Conservation (phyloP, 2,888 invertebrate species). For the Liopterus haemorrhoidalis region DNA sequence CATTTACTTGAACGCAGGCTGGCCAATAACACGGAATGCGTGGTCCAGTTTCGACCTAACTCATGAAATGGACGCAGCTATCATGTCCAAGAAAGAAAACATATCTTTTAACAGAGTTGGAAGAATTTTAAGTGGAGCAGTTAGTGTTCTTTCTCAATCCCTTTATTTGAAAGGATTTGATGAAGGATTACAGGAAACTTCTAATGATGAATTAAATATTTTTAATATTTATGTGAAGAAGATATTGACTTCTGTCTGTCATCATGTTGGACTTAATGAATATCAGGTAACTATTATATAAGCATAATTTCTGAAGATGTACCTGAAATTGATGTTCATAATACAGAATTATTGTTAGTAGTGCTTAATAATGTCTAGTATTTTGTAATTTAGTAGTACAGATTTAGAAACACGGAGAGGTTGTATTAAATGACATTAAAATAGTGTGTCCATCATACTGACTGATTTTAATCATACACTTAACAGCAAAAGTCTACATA, state of each 20-base stretch:
- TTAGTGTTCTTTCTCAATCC: neutral
- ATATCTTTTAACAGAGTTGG: conserved; percentile 34
- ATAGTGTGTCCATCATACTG: no score
- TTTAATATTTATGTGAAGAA: no score
- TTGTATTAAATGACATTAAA: no score
- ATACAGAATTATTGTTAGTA: no score
- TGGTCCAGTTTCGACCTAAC: conserved; percentile 74
- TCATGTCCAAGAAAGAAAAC: conserved; percentile 62
- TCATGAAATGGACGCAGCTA: conserved; percentile 69
- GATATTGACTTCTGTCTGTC: neutral
- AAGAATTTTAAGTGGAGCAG: neutral
- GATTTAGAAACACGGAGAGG: no score
- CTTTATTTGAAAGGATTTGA: conserved; percentile 1
- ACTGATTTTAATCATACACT: no score
- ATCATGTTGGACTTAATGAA: neutral
- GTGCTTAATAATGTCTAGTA: no score
- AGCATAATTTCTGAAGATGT: neutral
- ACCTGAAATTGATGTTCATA: neutral
- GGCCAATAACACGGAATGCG: conserved; percentile 66
- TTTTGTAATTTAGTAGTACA: no score
- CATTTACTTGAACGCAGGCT: conserved; percentile 66
- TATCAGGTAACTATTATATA: conserved; percentile 1
- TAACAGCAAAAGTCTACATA: no score
- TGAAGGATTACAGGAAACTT: neutral
- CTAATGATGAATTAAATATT: neutral